Percentiles rank a stretch among this genome's conserved stretches.
These are phyloP conservation scores for Halictus rubicundus DNA, from an alignment of 1,140 invertebrate genomes.

Conservation along the genomic window DNA sequence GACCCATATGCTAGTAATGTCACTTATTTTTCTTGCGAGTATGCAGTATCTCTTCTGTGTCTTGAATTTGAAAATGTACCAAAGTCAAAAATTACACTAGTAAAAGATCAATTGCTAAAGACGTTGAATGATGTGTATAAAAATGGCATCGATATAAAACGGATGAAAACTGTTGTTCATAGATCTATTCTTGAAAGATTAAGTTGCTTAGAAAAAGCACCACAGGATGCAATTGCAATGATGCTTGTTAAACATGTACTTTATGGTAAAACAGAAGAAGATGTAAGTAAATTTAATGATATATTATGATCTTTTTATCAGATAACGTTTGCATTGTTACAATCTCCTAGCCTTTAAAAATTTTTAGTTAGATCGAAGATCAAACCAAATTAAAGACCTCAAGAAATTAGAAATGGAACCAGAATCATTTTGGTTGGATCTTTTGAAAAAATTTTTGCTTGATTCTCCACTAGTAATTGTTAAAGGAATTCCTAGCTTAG, in stretches of 20 bases:
- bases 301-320: not conserved
- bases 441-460: conserved; percentile 88
- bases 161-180: conserved; percentile 87
- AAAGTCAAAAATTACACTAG: conserved; percentile 83
- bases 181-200: conserved; percentile 87
- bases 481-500: conserved; percentile 82
- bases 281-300: conserved; percentile 82
- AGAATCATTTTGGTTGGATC: conserved; percentile 86
- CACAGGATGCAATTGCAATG: conserved; percentile 88
- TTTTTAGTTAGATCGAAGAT: conserved; percentile 85
- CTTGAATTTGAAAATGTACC: conserved; percentile 91
- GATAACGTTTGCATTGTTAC: conserved; percentile 14
- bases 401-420: conserved; percentile 84
- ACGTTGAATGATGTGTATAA: conserved; percentile 81
- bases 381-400: conserved; percentile 86
- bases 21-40: conserved; percentile 85
- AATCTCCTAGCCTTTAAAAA: conserved; percentile 28
- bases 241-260: conserved; percentile 91
- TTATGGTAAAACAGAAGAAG: conserved; percentile 87
- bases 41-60: conserved; percentile 85
- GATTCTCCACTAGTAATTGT: conserved; percentile 81
- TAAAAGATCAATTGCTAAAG: conserved; percentile 83
- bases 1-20: conserved; percentile 91
- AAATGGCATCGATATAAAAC: conserved; percentile 87
- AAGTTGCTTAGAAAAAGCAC: conserved; percentile 87